A percentile compares a stretch with the other conserved stretches of the same genome.
phyloP scores from a whole-genome alignment of 2,888 invertebrate species.

The Agelastica alni region DNA sequence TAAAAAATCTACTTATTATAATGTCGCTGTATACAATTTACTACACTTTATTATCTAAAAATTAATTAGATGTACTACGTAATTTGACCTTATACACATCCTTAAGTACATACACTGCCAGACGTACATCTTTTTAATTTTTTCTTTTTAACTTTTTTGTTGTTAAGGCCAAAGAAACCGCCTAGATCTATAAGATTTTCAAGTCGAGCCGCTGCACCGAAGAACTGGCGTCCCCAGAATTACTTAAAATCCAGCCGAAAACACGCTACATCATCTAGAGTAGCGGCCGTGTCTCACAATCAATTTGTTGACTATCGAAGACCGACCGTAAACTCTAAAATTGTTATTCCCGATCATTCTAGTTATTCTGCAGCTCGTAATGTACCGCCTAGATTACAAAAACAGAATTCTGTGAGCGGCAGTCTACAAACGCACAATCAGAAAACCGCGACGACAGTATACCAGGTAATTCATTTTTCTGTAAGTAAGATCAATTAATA shows the following conservation, averaged over 20 bases:
- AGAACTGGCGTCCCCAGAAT: conserved; percentile 46
- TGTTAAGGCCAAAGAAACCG: background rate
- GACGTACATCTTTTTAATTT: no score
- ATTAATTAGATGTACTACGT: no score
- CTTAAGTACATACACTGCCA: no score
- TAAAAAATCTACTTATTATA: no score
- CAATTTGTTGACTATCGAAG: conserved; percentile 44
- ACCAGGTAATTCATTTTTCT: no score
- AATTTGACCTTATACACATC: no score
- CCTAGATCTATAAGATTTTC: background rate
- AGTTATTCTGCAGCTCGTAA: conserved; percentile 2
- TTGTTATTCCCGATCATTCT: conserved; percentile 35
- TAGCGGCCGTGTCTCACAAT: conserved; percentile 46
- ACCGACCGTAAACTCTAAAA: conserved; percentile 33
- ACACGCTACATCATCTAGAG: conserved; percentile 41
- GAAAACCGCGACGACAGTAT: no score
- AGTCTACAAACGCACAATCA: no score
- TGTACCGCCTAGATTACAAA: conserved; percentile 3
- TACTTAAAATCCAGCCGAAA: conserved; percentile 27
- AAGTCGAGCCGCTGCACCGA: conserved; percentile 37
- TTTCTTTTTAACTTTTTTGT: no score
- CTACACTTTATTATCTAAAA: no score
- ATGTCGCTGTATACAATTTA: no score
- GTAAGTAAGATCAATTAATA: no score
- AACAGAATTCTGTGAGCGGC: background rate